phyloP scores from a whole-genome alignment of 2,888 invertebrate species.

The Chrysolina oricalcia region DNA sequence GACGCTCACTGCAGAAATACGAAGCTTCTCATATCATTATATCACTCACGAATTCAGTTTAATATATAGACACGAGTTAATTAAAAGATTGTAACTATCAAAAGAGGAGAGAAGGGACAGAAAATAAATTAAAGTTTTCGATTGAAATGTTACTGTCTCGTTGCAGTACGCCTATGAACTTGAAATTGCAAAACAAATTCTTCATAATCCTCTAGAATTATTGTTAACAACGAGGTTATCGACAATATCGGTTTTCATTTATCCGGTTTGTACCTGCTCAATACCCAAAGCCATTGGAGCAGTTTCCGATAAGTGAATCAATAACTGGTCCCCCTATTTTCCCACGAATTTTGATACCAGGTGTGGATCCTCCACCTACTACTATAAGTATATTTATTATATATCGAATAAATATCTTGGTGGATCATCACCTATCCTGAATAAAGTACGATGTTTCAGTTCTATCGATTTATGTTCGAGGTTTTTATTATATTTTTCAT shows the following conservation, averaged over 20 bases:
- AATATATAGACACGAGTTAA: too few species aligned
- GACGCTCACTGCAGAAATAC: too few species aligned
- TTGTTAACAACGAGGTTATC: not conserved
- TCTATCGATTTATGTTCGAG: slow-evolving; percentile 4
- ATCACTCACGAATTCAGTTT: too few species aligned
- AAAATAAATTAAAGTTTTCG: too few species aligned
- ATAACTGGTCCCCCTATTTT: not conserved
- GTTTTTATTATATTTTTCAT: not conserved
- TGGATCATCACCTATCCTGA: too few species aligned
- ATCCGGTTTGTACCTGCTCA: not conserved
- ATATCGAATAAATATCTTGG: too few species aligned
- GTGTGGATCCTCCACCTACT: not conserved
- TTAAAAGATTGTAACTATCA: too few species aligned
- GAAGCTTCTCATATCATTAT: too few species aligned
- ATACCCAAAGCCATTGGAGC: not conserved
- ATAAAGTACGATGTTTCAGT: not conserved
- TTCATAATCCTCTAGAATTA: not conserved
- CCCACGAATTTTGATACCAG: slow-evolving; percentile 15
- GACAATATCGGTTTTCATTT: slow-evolving; percentile 1
- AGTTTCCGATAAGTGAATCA: not conserved
- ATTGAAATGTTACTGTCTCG: too few species aligned
- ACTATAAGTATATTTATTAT: too few species aligned
- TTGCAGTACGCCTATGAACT: too few species aligned
- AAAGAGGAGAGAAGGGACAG: too few species aligned
- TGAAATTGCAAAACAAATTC: not conserved